Percentiles rank a stretch among this genome's conserved stretches.
phyloP scores from a whole-genome alignment of 2,797 vertebrate species.

The Astyanax mexicanus region DNA sequence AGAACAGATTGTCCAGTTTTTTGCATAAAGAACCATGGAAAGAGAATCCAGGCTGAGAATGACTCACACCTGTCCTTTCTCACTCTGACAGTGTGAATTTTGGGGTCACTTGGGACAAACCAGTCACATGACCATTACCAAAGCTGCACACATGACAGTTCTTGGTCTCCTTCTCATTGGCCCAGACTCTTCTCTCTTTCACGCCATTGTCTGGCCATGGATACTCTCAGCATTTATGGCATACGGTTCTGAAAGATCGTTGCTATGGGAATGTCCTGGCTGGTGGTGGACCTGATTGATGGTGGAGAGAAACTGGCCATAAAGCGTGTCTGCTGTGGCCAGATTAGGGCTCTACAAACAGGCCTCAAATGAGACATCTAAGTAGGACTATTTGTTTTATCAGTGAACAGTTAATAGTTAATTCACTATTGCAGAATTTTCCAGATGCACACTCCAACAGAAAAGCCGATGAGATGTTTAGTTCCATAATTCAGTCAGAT shows the following conservation, averaged over 20 bases:
- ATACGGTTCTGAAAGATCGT: constrained; percentile 58
- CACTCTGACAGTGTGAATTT: constrained; percentile 34
- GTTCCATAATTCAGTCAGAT: too few species aligned
- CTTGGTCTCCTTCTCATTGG: constrained; percentile 66
- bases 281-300: constrained; percentile 79
- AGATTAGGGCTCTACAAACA: constrained; percentile 85
- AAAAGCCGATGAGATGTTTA: constrained; percentile 23
- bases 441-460: background rate
- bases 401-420: constrained; percentile 59
- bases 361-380: constrained; percentile 56
- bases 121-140: constrained; percentile 18
- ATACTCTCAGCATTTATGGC: constrained; percentile 73
- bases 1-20: too few species aligned
- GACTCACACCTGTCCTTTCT: constrained; percentile 31
- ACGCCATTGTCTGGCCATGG: constrained; percentile 76
- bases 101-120: constrained; percentile 39
- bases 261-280: constrained; percentile 71
- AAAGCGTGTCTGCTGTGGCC: constrained; percentile 80
- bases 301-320: constrained; percentile 72
- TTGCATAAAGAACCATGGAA: background rate
- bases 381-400: constrained; percentile 57
- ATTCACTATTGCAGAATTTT: constrained; percentile 53
- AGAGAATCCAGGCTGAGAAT: background rate
- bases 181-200: constrained; percentile 65
- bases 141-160: constrained; percentile 29